Evolutionary conservation across 2,888 invertebrate genomes (phyloP).

Genomic region (Parapristionchus giblindavisi): DNA sequence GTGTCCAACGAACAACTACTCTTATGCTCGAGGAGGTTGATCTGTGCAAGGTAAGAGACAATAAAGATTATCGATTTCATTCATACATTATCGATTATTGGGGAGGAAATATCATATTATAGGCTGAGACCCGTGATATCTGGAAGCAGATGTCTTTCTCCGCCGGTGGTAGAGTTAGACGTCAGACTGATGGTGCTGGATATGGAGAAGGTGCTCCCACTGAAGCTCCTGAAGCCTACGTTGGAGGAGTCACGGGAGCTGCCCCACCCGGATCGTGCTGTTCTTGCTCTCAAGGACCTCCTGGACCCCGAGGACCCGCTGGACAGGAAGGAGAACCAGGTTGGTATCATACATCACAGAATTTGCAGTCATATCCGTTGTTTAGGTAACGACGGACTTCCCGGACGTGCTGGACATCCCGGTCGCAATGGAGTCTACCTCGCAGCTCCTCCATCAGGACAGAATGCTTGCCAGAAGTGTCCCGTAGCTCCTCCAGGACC

Average conservation of each 20-base stretch:
- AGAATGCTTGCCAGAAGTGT: conserved; percentile 60
- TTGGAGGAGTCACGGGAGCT: conserved; percentile 18
- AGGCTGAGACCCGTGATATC: conserved; percentile 66
- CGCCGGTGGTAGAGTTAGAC: conserved; percentile 38
- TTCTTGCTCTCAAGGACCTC: conserved; percentile 65
- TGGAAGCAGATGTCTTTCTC: conserved; percentile 66
- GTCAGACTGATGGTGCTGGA: conserved; percentile 39
- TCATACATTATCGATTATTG: neutral
- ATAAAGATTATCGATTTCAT: too few relatives aligned
- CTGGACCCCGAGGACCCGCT: conserved; percentile 59
- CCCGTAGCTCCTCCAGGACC: conserved; percentile 56
- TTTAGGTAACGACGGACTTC: conserved; percentile 51
- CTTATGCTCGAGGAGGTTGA: conserved; percentile 64
- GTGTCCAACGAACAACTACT: conserved; percentile 61
- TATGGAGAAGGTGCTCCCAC: conserved; percentile 10
- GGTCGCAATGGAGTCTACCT: conserved; percentile 55
- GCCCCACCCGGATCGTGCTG: conserved; percentile 59
- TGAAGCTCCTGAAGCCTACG: neutral
- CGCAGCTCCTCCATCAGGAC: conserved; percentile 56
- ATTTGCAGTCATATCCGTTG: too few relatives aligned
- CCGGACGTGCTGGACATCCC: conserved; percentile 50
- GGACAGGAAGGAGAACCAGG: conserved; percentile 55
- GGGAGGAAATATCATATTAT: conserved; percentile 39
- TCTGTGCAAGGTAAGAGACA: conserved; percentile 66
- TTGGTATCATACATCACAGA: neutral